phyloP scores from a whole-genome alignment of 2,888 invertebrate species.

The Rotaria macrura region DNA sequence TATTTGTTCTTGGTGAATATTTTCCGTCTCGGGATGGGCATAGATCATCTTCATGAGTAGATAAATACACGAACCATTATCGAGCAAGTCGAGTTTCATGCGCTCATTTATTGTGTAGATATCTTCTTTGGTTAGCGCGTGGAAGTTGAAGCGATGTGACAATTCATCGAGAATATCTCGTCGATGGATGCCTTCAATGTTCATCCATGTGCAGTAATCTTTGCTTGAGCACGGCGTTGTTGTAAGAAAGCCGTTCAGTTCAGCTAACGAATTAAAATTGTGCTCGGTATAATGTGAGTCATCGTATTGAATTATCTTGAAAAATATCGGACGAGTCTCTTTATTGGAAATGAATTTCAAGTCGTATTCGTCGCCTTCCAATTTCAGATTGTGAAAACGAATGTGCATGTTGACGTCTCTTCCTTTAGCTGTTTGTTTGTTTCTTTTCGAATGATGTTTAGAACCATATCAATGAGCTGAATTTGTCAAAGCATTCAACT shows the following conservation, averaged over 20 bases:
- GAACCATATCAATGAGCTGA: too few species aligned
- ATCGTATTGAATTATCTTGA: neutral
- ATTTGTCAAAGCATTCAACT: neutral
- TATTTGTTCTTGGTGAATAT: neutral
- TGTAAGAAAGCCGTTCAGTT: neutral
- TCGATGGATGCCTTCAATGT: neutral
- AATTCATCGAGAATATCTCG: neutral
- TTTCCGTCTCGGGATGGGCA: neutral
- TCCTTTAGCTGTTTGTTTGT: too few species aligned
- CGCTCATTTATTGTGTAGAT: neutral
- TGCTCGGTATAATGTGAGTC: neutral
- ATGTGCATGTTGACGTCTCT: too few species aligned
- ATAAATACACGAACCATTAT: neutral
- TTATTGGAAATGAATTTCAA: neutral
- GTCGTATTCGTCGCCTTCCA: neutral
- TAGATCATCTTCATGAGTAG: neutral
- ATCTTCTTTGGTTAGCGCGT: neutral
- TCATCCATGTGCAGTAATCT: neutral
- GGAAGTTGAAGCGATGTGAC: neutral
- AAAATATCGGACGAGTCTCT: neutral
- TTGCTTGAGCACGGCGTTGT: neutral
- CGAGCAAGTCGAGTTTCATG: neutral
- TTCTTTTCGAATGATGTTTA: too few species aligned
- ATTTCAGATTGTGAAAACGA: neutral
- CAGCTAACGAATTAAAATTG: neutral